Percentiles rank a stretch among this genome's conserved stretches.
phyloP scores from a whole-genome alignment of 2,888 invertebrate genomes.

The Portevinia maculata region DNA sequence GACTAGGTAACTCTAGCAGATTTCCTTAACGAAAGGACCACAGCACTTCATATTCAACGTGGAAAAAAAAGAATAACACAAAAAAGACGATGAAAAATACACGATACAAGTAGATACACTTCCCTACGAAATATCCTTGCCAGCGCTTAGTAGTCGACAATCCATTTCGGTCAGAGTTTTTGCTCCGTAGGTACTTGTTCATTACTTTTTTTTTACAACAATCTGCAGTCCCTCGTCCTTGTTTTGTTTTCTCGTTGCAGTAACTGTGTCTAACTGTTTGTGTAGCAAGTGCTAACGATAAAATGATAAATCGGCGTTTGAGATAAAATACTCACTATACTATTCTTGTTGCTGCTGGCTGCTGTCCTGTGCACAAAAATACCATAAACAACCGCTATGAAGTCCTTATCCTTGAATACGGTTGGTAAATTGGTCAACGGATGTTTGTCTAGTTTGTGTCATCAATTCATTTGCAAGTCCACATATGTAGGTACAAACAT shows the following conservation, averaged over 20 bases:
- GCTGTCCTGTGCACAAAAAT: slow-evolving; percentile 4
- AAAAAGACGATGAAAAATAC: slow-evolving; percentile 12
- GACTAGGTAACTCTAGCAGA: slow-evolving; percentile 35
- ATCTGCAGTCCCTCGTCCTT: slow-evolving; percentile 33
- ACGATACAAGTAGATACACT: slow-evolving; percentile 19
- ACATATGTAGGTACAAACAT: background rate
- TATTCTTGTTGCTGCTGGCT: slow-evolving; percentile 4
- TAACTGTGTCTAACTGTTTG: slow-evolving; percentile 23
- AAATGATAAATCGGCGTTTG: slow-evolving; percentile 67
- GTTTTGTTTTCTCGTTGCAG: slow-evolving; percentile 31
- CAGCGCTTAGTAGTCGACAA: slow-evolving; percentile 51
- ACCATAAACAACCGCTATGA: slow-evolving; percentile 4
- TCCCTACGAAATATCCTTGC: slow-evolving; percentile 28
- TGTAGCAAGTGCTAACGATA: slow-evolving; percentile 62
- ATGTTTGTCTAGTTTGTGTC: slow-evolving; percentile 67
- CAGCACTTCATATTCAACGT: slow-evolving; percentile 6
- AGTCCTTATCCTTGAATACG: slow-evolving; percentile 54
- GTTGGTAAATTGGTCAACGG: slow-evolving; percentile 59
- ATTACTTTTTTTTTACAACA: slow-evolving; percentile 18
- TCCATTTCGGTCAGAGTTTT: slow-evolving; percentile 34
- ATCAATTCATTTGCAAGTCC: slow-evolving; percentile 69
- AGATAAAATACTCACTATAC: slow-evolving; percentile 40
- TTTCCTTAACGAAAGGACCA: slow-evolving; percentile 32
- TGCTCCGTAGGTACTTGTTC: background rate
- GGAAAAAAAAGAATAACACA: slow-evolving; percentile 1